Conservation (phyloP, 2,113 vertebrate species). For the Engraulis encrasicolus region DNA sequence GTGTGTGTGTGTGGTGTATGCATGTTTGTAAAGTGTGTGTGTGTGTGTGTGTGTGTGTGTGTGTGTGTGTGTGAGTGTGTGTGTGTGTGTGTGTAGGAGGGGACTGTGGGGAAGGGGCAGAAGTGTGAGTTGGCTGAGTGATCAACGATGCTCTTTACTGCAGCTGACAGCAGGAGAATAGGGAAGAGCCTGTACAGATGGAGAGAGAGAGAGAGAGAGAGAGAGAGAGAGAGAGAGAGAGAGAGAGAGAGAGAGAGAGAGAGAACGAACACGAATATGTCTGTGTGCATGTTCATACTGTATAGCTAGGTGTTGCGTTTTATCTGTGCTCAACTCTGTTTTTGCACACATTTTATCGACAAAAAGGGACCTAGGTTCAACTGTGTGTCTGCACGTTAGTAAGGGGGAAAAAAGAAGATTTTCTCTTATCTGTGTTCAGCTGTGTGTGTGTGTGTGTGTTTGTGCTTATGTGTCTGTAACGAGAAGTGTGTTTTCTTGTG, state of each 20-base stretch:
- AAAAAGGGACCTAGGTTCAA: no score
- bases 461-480: constrained; percentile 29
- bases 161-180: neutral
- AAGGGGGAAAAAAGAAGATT: no score
- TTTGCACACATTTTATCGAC: no score
- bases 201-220: no score
- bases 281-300: neutral
- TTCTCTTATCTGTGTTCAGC: neutral
- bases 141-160: constrained; percentile 9
- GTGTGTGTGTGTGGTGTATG: constrained; percentile 8
- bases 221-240: no score
- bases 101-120: neutral
- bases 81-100: neutral
- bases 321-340: no score
- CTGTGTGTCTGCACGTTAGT: no score
- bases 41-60: neutral
- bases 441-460: constrained; percentile 19
- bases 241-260: no score
- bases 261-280: neutral
- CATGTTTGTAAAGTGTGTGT: neutral
- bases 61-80: neutral
- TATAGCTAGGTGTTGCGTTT: no score
- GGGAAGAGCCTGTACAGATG: neutral
- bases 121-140: neutral
- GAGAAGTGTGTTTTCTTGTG: constrained; percentile 30